A percentile compares a stretch with the other conserved stretches of the same genome.
phyloP scores from a whole-genome alignment of 2,888 invertebrate genomes.

The Trichogramma dendrolimi region DNA sequence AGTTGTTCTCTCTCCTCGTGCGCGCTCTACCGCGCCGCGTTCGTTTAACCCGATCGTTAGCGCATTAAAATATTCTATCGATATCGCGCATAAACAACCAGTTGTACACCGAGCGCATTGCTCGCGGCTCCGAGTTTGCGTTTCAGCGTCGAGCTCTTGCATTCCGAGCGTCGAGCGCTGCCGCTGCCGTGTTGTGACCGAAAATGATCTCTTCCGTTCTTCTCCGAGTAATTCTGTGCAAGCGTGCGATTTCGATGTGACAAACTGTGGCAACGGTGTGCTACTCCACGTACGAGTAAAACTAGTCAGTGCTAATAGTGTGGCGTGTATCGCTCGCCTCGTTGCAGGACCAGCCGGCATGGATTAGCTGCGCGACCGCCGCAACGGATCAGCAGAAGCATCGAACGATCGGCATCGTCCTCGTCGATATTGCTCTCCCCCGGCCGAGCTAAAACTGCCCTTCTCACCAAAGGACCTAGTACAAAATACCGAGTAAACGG shows the following conservation, averaged over 20 bases:
- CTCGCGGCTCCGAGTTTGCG: background rate
- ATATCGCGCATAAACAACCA: constrained; percentile 6
- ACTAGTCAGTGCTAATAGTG: background rate
- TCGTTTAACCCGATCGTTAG: background rate
- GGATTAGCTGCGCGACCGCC: constrained; percentile 18
- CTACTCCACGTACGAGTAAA: background rate
- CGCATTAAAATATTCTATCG: background rate
- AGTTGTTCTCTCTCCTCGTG: constrained; percentile 22
- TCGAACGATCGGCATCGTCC: constrained; percentile 5
- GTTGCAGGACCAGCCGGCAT: background rate
- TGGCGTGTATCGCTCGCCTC: background rate
- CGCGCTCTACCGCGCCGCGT: background rate
- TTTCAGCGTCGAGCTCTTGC: too few species aligned
- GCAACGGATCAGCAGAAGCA: constrained; percentile 11
- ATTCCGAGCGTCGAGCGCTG: too few species aligned
- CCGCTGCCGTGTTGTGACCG: too few species aligned
- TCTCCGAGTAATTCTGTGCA: too few species aligned
- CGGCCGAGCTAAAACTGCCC: background rate
- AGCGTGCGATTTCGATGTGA: too few species aligned
- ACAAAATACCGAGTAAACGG: background rate
- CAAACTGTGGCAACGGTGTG: too few species aligned
- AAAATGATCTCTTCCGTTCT: too few species aligned
- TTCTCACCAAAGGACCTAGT: background rate
- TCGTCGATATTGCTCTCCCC: background rate
- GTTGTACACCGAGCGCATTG: background rate